Evolutionary conservation across 2,888 invertebrate genomes (phyloP).

Genomic region (Bombylius major): DNA sequence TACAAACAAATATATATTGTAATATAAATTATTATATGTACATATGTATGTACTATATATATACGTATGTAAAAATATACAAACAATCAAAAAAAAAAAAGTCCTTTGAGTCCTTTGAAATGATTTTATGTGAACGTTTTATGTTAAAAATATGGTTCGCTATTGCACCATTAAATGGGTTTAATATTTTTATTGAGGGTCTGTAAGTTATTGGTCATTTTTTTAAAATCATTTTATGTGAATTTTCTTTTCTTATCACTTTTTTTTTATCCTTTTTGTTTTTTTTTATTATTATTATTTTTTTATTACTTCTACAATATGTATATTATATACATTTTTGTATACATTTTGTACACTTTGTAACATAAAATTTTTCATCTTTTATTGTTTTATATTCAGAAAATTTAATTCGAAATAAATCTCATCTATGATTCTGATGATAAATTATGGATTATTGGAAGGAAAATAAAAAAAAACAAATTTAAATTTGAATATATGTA

Average conservation of each 20-base stretch:
- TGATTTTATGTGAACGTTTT: conserved; percentile 9
- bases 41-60: neutral
- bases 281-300: neutral
- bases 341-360: no score
- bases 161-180: conserved; percentile 7
- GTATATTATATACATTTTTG: no score
- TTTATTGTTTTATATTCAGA: no score
- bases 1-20: neutral
- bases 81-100: neutral
- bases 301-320: neutral
- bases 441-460: no score
- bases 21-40: neutral
- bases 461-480: no score
- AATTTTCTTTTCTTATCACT: neutral
- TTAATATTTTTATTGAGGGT: conserved; percentile 10
- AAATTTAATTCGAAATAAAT: no score
- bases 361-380: no score
- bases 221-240: neutral
- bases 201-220: neutral
- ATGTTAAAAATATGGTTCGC: conserved; percentile 7
- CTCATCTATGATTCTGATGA: no score
- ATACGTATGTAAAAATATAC: neutral
- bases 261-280: neutral
- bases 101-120: neutral
- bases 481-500: no score